phyloP scores from a whole-genome alignment of 2,888 invertebrate genomes.

The Hemaris fuciformis region DNA sequence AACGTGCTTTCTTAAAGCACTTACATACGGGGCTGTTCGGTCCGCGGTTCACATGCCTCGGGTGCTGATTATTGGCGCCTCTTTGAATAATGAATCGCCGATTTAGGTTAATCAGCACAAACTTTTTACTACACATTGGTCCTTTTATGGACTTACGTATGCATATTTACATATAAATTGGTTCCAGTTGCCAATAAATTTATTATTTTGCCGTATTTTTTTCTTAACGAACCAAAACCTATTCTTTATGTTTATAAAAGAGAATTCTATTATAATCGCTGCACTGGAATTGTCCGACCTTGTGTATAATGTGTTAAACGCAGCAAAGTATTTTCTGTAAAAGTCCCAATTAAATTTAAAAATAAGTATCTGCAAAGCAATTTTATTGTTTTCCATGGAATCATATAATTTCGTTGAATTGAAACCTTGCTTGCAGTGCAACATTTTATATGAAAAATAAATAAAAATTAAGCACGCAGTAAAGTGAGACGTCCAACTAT shows the following conservation, averaged over 20 bases:
- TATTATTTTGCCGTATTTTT: background rate
- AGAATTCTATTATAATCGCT: background rate
- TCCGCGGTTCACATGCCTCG: slow-evolving; percentile 46
- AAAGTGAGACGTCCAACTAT: slow-evolving; percentile 4
- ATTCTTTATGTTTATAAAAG: background rate
- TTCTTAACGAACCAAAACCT: background rate
- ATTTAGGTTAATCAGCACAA: slow-evolving; percentile 57
- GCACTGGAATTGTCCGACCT: background rate
- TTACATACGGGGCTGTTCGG: slow-evolving; percentile 55
- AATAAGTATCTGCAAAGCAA: background rate
- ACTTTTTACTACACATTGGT: slow-evolving; percentile 33
- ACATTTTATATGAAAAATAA: slow-evolving; percentile 1
- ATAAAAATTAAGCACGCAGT: background rate
- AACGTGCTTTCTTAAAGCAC: slow-evolving; percentile 43
- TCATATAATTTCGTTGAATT: slow-evolving; percentile 4
- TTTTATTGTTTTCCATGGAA: background rate
- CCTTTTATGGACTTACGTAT: slow-evolving; percentile 23
- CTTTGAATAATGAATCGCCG: slow-evolving; percentile 61
- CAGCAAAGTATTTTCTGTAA: background rate
- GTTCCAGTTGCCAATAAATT: background rate
- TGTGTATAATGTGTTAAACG: background rate
- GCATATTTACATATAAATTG: slow-evolving; percentile 7
- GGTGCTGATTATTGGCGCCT: slow-evolving; percentile 65
- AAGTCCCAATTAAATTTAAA: background rate
- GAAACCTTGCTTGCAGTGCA: background rate